phyloP scores from a whole-genome alignment of 1,140 invertebrate genomes.

The Venturia canescens region DNA sequence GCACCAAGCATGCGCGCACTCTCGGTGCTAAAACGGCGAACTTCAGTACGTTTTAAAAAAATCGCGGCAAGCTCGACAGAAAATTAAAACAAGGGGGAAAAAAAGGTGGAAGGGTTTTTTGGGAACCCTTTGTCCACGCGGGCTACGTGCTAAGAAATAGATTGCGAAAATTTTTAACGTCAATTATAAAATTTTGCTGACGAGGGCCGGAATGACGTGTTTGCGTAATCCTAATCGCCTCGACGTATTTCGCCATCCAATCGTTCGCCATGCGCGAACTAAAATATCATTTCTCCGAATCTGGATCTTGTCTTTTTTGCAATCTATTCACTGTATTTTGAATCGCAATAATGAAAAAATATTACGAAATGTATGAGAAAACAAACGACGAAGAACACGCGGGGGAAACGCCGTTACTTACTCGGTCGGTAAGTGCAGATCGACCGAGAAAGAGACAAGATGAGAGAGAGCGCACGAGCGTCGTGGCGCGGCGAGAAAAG shows the following conservation, averaged over 20 bases:
- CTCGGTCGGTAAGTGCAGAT: conserved; percentile 57
- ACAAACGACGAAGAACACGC: conserved; percentile 17
- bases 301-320: background rate
- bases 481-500: conserved; percentile 14
- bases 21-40: background rate
- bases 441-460: conserved; percentile 8
- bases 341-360: background rate
- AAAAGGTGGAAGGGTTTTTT: background rate
- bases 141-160: conserved; percentile 1
- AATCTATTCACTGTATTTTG: background rate
- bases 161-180: background rate
- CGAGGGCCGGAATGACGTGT: background rate
- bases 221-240: background rate
- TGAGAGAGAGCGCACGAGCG: background rate
- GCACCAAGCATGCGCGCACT: background rate
- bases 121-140: conserved; percentile 5
- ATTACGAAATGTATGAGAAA: background rate
- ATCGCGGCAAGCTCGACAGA: background rate
- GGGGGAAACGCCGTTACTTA: background rate
- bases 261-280: conserved; percentile 22
- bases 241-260: conserved; percentile 35
- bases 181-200: background rate
- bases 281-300: conserved; percentile 1
- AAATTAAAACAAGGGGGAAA: background rate
- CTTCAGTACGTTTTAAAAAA: background rate